Evolutionary conservation across 1,140 invertebrate species (phyloP), one percentile per base, ranked within the genome.

Genomic region (Drosophila athabasca): DNA sequence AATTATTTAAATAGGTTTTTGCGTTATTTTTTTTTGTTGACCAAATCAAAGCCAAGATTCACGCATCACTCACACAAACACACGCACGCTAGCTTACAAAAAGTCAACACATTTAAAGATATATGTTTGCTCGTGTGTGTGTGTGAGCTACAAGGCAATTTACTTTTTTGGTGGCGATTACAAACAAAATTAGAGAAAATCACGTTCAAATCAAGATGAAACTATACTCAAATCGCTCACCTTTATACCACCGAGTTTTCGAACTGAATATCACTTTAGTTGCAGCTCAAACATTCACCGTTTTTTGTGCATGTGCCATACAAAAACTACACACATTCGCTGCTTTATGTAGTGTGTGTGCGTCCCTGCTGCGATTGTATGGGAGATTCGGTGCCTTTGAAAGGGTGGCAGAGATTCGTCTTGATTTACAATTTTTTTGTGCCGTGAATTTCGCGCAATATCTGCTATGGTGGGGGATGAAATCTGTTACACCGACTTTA

Each of bases 41-140:
- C 55, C 52, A 58, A 74, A 73, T 39, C 35, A 35, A 76, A 76
- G 62, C 35, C 41, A 53, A 68, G 71, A 58, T 59, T 66, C 26
- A 74, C 52, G 48, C 48, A 58, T 50, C 44, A 57, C 46, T 24
- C 54, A 55, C 39, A 55, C 39, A 57, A 19, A 26, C 26, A 29
- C 24, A 57, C 39, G 24, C 26, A 29, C 15, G 9, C 24, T 15
- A 8, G 5, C 19, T n/a, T 13, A 53, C 5, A 3, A 13, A 53
- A 26, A 26, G 24, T 26, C 24, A 11, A 11, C 11, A 24, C 1
- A 55, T 44, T 43, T 6, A 11, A 7, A 29, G 8, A 45, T 8
- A 9, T 4, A 6, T 48, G 9, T 48, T 48, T 5, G 45, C n/a
- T 49, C 45, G 39, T 26, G 57, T 39, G 15, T 39, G 51, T 15